Base-by-base conservation (phyloP, 64 coral and sea anemone genomes). In the Cladopsammia gracilis region DNA sequence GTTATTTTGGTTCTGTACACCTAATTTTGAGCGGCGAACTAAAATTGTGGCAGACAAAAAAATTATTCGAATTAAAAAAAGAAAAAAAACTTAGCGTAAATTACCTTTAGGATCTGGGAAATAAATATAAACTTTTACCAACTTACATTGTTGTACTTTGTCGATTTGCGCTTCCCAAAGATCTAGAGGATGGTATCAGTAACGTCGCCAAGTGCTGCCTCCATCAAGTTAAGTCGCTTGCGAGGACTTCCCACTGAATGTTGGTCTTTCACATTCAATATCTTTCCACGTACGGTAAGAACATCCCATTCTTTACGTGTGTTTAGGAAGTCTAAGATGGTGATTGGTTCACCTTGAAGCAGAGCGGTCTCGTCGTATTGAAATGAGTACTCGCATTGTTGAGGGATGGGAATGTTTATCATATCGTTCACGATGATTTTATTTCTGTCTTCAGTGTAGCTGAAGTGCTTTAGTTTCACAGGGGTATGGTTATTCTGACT, bases 391-490 rank as follows among this genome's bases (percentile, higher is more conserved):
- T 95, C 73, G 58, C 57, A 50, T 73, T 95, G 78, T 75, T 95
- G 82, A 86, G 93, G 79, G 73, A 78, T 86, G 68, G 88, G 7
- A 70, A 86, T 90, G 73, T 75, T 87, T 76, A 60, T 86, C 88
- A 90, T 95, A 77, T 90, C 70, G 73, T 90, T 90, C 7, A 90
- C 81, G 64, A 82, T 82, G 42, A 89, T 58, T 74, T 94, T 94
- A 49, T 80, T 60, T 60, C 56, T 77, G 50, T 86, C 81, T 57
- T 89, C 25, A 53, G 87, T 90, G 24, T 90, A 79, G 15, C 71
- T 86, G 86, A 90, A 90, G 73, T 77, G 73, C 59, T 68, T 75
- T n/a, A 95, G 64, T 89, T 91, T 86, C 66, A 95, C 80, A 7
- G 88, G 78, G 75, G 71, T 90, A 13, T 78, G 70, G 25, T 49